Percentiles rank a stretch among this genome's conserved stretches.
These are phyloP conservation scores for Xyliphius kryptos DNA, from an alignment of 2,113 vertebrate species.

Conservation along the genomic window DNA sequence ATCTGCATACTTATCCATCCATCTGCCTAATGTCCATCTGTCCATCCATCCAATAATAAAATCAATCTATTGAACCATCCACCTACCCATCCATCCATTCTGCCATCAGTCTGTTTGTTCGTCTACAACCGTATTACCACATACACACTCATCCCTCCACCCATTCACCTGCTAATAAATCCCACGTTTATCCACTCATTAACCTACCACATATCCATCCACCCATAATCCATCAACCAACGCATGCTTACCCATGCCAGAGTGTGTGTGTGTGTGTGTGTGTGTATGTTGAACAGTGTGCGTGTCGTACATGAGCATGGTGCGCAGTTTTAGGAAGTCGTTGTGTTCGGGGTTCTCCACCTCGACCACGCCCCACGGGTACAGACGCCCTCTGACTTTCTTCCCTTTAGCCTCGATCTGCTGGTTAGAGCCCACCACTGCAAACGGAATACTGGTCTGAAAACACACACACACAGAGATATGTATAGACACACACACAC, in stretches of 20 bases:
- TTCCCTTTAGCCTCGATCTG: constrained; percentile 98
- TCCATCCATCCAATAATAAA: too few species aligned
- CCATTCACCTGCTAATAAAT: too few species aligned
- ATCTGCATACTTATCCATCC: too few species aligned
- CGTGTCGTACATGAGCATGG: constrained; percentile 89
- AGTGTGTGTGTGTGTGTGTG: background rate
- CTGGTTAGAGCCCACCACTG: constrained; percentile 96
- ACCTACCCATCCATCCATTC: too few species aligned
- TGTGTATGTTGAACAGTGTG: background rate
- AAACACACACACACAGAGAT: constrained; percentile 12
- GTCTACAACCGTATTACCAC: too few species aligned
- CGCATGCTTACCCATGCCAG: background rate
- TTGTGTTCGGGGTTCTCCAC: constrained; percentile 98
- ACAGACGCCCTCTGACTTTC: constrained; percentile 94
- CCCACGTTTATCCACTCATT: too few species aligned
- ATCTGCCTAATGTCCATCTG: too few species aligned
- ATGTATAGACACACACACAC: background rate
- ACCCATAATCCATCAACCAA: too few species aligned
- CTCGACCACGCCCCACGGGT: constrained; percentile 97
- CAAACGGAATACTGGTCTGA: constrained; percentile 93
- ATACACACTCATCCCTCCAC: too few species aligned
- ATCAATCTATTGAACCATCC: too few species aligned
- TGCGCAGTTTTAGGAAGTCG: constrained; percentile 95
- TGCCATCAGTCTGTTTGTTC: too few species aligned
- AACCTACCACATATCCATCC: too few species aligned